Evolutionary conservation across 2,797 vertebrate species (phyloP).

Genomic region (Megaceryle alcyon): DNA sequence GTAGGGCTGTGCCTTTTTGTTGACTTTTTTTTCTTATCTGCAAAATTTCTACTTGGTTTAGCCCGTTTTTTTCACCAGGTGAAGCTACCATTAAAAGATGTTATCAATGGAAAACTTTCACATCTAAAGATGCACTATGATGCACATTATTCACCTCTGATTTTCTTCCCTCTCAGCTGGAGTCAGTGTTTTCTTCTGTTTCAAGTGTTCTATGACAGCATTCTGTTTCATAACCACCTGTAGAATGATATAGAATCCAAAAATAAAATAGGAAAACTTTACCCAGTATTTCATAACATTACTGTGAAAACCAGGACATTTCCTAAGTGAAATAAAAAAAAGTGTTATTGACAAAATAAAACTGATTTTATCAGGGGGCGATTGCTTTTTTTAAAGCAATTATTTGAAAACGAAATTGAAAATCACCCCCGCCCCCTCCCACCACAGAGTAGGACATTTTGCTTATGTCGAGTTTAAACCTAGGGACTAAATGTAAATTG

Average conservation of each 20-base stretch:
- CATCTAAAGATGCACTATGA: not conserved
- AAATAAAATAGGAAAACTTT: constrained; percentile 42
- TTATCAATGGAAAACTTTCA: not conserved
- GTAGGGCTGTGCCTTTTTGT: not conserved
- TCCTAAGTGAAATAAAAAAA: not conserved
- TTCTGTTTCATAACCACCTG: constrained; percentile 99
- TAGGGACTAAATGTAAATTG: constrained; percentile 12
- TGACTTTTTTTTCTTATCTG: not conserved
- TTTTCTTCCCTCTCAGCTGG: constrained; percentile 95
- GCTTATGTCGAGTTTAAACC: not conserved
- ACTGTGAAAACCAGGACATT: not conserved
- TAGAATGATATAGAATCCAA: constrained; percentile 59
- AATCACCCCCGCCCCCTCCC: not conserved
- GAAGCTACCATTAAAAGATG: not conserved
- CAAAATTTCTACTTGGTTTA: not conserved
- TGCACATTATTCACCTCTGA: constrained; percentile 87
- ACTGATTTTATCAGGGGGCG: not conserved
- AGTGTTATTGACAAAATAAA: not conserved
- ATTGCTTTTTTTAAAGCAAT: not conserved
- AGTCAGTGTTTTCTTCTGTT: constrained; percentile 96
- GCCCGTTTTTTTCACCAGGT: not conserved
- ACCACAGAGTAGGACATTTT: not conserved
- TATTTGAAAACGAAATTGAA: not conserved
- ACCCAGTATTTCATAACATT: not conserved
- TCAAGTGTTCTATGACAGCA: constrained; percentile 94